Evolutionary conservation across 2,888 invertebrate genomes (phyloP).

Genomic region (Standfussiana lucernea): DNA sequence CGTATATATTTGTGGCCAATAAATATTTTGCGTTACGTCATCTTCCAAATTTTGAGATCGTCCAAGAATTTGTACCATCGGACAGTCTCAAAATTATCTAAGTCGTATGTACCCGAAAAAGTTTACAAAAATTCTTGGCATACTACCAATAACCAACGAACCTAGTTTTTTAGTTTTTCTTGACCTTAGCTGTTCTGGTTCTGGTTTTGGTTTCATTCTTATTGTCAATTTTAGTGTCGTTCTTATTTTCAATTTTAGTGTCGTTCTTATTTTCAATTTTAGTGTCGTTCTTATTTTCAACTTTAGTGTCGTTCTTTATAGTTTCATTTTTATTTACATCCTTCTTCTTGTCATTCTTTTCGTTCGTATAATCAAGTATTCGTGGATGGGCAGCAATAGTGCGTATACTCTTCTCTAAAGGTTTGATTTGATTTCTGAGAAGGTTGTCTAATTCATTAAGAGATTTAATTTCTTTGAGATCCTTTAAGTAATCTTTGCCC

Average conservation of each 20-base stretch:
- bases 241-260: slow-evolving; percentile 56
- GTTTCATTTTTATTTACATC: slow-evolving; percentile 61
- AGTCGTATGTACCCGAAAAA: slow-evolving; percentile 29
- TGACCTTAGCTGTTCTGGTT: slow-evolving; percentile 45
- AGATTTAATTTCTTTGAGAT: slow-evolving; percentile 85
- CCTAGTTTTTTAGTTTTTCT: slow-evolving; percentile 37
- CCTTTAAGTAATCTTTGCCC: slow-evolving; percentile 79
- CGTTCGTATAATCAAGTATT: slow-evolving; percentile 76
- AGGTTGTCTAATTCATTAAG: slow-evolving; percentile 82
- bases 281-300: slow-evolving; percentile 61
- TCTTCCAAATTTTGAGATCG: slow-evolving; percentile 84
- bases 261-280: slow-evolving; percentile 61
- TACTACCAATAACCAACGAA: slow-evolving; percentile 39
- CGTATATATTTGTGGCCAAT: slow-evolving; percentile 67
- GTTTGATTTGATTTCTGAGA: slow-evolving; percentile 84
- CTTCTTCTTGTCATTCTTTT: slow-evolving; percentile 68
- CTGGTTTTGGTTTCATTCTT: slow-evolving; percentile 59
- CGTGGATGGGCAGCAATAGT: slow-evolving; percentile 81
- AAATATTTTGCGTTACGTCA: slow-evolving; percentile 72
- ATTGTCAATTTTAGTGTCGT: slow-evolving; percentile 60
- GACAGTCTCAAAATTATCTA: slow-evolving; percentile 86
- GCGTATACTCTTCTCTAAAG: slow-evolving; percentile 80
- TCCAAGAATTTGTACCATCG: slow-evolving; percentile 85
- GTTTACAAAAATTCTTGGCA: slow-evolving; percentile 25
- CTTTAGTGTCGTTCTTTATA: slow-evolving; percentile 65